Percentiles rank a stretch among this genome's conserved stretches.
Conservation (phyloP, 2,113 vertebrate species). For the Eolophus roseicapilla region DNA sequence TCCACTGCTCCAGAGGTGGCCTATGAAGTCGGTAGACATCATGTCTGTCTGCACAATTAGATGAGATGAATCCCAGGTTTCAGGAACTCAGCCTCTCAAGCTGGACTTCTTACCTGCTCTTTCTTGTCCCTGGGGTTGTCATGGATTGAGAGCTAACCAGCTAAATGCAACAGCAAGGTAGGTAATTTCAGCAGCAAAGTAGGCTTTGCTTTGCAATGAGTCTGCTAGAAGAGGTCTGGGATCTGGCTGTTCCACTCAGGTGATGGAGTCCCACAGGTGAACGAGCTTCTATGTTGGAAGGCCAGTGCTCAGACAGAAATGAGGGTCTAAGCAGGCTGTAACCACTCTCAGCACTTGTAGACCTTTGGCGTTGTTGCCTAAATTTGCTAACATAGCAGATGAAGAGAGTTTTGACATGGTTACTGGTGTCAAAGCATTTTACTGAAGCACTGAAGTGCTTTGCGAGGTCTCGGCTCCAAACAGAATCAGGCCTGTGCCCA, state of each 20-base stretch:
- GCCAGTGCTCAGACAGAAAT: neutral
- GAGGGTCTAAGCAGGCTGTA: neutral
- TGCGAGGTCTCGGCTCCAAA: rapidly evolving
- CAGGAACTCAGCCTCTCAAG: neutral
- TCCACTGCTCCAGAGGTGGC: neutral
- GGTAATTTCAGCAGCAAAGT: neutral
- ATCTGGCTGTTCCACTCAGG: neutral
- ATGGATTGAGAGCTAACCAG: neutral
- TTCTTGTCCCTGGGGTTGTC: neutral
- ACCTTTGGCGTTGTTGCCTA: neutral
- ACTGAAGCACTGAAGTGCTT: neutral
- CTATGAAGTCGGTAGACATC: neutral
- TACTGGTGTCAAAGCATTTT: neutral
- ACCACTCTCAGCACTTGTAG: neutral
- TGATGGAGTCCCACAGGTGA: neutral
- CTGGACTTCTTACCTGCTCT: neutral
- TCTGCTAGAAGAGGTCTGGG: neutral
- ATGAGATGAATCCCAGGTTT: neutral
- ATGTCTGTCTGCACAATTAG: neutral
- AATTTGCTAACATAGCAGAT: neutral
- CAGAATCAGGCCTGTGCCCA: neutral
- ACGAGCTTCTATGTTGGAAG: rapidly evolving
- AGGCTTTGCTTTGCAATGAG: neutral
- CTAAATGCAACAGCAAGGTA: neutral
- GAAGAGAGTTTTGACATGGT: neutral